Percentiles rank a stretch among this genome's conserved stretches.
Conservation (phyloP, 2,113 vertebrate genomes). For the Cynopterus brachyotis region DNA sequence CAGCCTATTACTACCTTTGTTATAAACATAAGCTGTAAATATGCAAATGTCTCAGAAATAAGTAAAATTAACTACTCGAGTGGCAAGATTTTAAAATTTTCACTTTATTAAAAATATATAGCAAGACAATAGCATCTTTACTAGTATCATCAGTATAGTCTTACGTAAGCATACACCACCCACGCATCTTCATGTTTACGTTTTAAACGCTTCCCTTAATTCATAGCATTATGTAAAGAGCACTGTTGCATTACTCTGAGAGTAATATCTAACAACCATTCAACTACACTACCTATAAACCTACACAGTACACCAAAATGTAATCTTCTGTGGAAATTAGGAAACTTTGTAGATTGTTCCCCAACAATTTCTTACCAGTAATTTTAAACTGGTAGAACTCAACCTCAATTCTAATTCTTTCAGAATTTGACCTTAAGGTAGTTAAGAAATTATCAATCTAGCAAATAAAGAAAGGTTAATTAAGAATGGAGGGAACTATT, state of each 20-base stretch:
- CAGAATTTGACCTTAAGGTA: conserved; percentile 9
- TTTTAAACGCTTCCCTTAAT: conserved; percentile 31
- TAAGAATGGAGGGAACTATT: neutral
- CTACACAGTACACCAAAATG: conserved; percentile 30
- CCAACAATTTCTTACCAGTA: neutral
- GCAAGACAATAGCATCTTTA: conserved; percentile 66
- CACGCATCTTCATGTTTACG: conserved; percentile 31
- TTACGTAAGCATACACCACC: conserved; percentile 68
- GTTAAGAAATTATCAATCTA: conserved; percentile 3
- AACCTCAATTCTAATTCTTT: conserved; percentile 33
- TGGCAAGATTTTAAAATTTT: conserved; percentile 32
- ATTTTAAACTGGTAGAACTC: neutral
- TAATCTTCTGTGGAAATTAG: conserved; percentile 1
- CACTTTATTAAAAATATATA: conserved; percentile 81
- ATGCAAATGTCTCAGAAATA: neutral
- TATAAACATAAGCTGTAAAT: neutral
- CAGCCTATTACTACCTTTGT: neutral
- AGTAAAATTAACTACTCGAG: conserved; percentile 63
- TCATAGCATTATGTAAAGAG: conserved; percentile 21
- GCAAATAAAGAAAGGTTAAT: conserved; percentile 35
- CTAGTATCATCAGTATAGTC: conserved; percentile 36
- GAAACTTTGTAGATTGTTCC: neutral
- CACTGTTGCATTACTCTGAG: conserved; percentile 2
- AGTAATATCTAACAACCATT: conserved; percentile 43
- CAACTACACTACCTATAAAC: conserved; percentile 7